Conservation (phyloP, 2,113 vertebrate species). For the Dasyurus viverrinus region DNA sequence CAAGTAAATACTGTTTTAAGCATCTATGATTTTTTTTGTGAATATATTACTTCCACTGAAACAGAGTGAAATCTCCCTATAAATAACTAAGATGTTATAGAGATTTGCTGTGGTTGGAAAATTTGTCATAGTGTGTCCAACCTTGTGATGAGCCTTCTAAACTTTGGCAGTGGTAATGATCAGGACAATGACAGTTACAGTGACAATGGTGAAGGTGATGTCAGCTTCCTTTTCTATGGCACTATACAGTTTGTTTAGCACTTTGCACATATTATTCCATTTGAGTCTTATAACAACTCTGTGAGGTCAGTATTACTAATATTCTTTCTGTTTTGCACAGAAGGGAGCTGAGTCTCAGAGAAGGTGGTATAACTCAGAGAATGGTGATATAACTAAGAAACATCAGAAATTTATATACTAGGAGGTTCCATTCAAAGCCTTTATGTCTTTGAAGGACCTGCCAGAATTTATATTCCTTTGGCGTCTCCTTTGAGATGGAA, state of each 20-base stretch:
- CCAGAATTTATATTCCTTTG: background rate
- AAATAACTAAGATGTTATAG: background rate
- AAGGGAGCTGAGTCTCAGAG: background rate
- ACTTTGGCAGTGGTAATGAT: background rate
- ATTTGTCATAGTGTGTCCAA: background rate
- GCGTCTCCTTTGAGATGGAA: background rate
- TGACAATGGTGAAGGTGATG: background rate
- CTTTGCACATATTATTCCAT: background rate
- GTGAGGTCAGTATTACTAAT: background rate
- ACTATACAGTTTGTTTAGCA: background rate
- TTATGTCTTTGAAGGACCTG: background rate
- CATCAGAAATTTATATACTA: background rate
- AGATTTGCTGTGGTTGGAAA: background rate
- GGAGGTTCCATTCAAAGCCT: background rate
- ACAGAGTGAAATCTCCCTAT: too few species aligned
- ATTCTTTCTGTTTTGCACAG: fast-evolving
- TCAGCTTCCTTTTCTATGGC: background rate
- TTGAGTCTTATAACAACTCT: background rate
- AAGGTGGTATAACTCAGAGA: too few species aligned
- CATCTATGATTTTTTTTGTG: too few species aligned
- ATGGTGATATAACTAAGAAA: constrained; percentile 48
- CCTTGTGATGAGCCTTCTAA: background rate
- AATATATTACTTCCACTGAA: too few species aligned
- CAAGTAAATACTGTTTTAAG: background rate
- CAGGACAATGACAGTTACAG: background rate